Conservation (phyloP, 2,113 vertebrate species). For the Albula goreensis region DNA sequence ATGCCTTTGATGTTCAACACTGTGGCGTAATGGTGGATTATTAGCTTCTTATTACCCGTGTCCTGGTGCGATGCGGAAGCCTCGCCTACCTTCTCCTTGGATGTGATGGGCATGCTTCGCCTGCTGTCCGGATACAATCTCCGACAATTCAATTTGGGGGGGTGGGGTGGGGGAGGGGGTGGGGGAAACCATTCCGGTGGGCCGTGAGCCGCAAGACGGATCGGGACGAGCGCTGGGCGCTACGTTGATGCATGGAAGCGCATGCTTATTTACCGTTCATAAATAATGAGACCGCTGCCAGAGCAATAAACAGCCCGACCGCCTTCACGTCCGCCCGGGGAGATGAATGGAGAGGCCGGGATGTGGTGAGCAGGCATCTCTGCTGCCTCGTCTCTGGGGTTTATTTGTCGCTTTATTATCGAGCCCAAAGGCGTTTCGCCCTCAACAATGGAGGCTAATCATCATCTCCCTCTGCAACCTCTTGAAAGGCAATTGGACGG, state of each 20-base stretch:
- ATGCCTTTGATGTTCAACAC: background rate
- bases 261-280: slow-evolving; percentile 1
- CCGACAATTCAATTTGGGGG: background rate
- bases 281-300: background rate
- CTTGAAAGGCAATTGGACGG: background rate
- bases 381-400: background rate
- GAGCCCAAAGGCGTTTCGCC: background rate
- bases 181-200: background rate
- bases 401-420: background rate
- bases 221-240: background rate
- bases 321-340: background rate
- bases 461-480: background rate
- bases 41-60: background rate
- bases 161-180: no score
- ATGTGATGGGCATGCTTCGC: background rate
- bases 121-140: background rate
- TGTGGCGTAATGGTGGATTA: background rate
- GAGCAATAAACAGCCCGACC: background rate
- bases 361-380: background rate
- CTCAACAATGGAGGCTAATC: background rate
- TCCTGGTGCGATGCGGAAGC: background rate
- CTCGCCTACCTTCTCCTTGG: background rate
- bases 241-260: background rate
- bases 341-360: background rate
- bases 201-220: background rate